Conservation (phyloP, 2,888 invertebrate genomes). For the Mesorhabditis sp. region DNA sequence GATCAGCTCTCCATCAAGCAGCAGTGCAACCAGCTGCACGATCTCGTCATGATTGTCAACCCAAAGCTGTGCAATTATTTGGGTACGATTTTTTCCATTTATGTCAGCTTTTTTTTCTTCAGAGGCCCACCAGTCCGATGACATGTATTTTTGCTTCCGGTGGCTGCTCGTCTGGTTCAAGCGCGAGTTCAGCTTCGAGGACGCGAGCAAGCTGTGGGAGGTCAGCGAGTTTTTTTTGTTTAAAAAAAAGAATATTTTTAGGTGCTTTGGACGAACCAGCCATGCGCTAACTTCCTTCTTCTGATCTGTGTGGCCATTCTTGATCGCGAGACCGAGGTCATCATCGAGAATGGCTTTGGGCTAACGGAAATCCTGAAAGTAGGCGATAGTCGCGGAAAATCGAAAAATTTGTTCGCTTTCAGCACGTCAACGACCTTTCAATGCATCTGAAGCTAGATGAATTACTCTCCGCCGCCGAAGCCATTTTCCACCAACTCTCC, state of each 20-base stretch:
- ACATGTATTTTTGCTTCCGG: slow-evolving; percentile 98
- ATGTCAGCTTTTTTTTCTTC: slow-evolving; percentile 9
- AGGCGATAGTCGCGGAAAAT: slow-evolving; percentile 1
- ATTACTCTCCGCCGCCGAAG: slow-evolving; percentile 81
- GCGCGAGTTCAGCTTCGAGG: slow-evolving; percentile 78
- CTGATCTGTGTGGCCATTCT: slow-evolving; percentile 88
- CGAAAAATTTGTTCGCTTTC: slow-evolving; percentile 31
- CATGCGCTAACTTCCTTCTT: slow-evolving; percentile 90
- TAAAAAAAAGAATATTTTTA: slow-evolving; percentile 31
- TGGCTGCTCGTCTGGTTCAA: slow-evolving; percentile 95
- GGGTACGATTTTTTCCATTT: slow-evolving; percentile 54
- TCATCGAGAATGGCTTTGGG: slow-evolving; percentile 87
- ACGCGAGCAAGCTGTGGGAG: slow-evolving; percentile 75
- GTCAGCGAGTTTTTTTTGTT: slow-evolving; percentile 11
- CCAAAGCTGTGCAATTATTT: slow-evolving; percentile 82
- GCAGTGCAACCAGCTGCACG: slow-evolving; percentile 80
- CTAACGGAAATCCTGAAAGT: slow-evolving; percentile 93
- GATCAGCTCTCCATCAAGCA: slow-evolving; percentile 93
- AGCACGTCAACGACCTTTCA: slow-evolving; percentile 93
- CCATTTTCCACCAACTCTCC: slow-evolving; percentile 80
- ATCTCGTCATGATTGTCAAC: slow-evolving; percentile 76
- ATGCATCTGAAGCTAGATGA: slow-evolving; percentile 78
- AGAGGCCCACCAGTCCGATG: slow-evolving; percentile 80
- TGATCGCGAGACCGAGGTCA: slow-evolving; percentile 77
- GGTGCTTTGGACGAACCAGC: slow-evolving; percentile 83